Conservation (phyloP, 1,140 invertebrate genomes). For the Eupristina koningsbergeri region DNA sequence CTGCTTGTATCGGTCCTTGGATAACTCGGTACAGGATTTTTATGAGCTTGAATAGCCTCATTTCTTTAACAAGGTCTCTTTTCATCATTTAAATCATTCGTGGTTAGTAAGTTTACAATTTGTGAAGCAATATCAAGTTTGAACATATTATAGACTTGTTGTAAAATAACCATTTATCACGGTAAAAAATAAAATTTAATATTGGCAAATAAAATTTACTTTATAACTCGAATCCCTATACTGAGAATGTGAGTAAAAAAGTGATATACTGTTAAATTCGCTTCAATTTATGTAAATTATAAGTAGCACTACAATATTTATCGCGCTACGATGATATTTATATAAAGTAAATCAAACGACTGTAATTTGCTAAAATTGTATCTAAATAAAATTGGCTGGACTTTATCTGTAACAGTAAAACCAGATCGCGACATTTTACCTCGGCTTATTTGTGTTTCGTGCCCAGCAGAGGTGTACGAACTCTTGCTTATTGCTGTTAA, state of each 20-base stretch:
- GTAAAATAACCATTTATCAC: slow-evolving; percentile 31
- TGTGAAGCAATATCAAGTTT: slow-evolving; percentile 22
- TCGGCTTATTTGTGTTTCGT: too few species aligned
- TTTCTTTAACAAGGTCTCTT: slow-evolving; percentile 38
- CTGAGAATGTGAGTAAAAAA: neutral
- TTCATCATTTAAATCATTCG: slow-evolving; percentile 45
- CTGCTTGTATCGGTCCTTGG: slow-evolving; percentile 19
- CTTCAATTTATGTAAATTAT: neutral
- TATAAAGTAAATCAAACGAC: neutral
- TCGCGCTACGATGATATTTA: too few species aligned
- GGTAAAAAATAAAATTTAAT: slow-evolving; percentile 17
- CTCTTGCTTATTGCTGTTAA: too few species aligned
- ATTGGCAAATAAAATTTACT: slow-evolving; percentile 19
- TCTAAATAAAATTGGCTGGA: too few species aligned
- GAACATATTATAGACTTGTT: slow-evolving; percentile 20
- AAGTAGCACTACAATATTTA: neutral
- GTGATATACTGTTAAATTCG: neutral
- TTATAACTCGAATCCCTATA: neutral
- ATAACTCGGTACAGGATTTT: slow-evolving; percentile 29
- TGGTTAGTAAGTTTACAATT: slow-evolving; percentile 33
- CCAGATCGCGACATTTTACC: too few species aligned
- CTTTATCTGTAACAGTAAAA: too few species aligned
- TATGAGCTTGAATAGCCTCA: slow-evolving; percentile 38
- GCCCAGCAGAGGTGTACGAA: too few species aligned
- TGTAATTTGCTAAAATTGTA: neutral